Conservation (phyloP, 1,140 invertebrate genomes). For the Leptinotarsa defecta region DNA sequence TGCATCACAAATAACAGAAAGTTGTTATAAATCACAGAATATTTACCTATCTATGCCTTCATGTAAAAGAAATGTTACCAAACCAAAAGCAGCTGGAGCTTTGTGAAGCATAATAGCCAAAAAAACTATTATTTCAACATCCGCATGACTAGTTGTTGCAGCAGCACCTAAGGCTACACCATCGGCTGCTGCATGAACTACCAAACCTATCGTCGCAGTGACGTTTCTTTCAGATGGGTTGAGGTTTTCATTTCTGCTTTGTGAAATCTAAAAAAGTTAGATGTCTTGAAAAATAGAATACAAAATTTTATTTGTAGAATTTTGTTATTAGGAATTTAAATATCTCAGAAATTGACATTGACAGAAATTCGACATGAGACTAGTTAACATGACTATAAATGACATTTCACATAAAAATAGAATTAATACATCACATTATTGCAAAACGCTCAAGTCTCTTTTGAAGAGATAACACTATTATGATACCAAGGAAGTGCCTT, state of each 20-base stretch:
- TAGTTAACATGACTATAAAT: no score
- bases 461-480: no score
- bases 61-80: constrained; percentile 95
- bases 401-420: no score
- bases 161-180: constrained; percentile 96
- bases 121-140: constrained; percentile 98
- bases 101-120: constrained; percentile 99
- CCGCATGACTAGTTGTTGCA: constrained; percentile 90
- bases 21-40: background rate
- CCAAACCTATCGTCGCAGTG: constrained; percentile 92
- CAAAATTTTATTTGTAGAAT: background rate
- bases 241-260: constrained; percentile 66
- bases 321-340: no score
- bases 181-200: constrained; percentile 97
- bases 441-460: no score
- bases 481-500: no score
- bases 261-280: constrained; percentile 60
- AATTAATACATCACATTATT: no score
- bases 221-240: constrained; percentile 73
- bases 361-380: no score
- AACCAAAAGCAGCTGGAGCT: constrained; percentile 96
- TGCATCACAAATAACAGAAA: background rate
- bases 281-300: background rate
- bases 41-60: constrained; percentile 82
- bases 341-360: no score